Conservation (phyloP, 2,888 invertebrate species). For the Euzetes globulus region DNA sequence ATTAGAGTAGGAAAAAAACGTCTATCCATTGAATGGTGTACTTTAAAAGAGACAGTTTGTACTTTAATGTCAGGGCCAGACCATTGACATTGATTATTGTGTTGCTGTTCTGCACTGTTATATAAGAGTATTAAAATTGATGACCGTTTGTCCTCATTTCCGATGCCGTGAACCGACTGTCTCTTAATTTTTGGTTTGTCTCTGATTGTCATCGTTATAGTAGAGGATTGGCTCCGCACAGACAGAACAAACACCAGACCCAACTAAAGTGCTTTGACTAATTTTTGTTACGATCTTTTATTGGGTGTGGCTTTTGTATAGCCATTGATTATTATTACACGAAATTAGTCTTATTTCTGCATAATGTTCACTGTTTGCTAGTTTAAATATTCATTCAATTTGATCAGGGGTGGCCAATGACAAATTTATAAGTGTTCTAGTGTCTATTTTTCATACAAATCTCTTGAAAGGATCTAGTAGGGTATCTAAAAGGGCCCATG, state of each 20-base stretch:
- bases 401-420: too few relatives aligned
- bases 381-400: neutral
- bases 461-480: too few relatives aligned
- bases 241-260: neutral
- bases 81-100: constrained; percentile 26
- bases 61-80: constrained; percentile 10
- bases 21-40: neutral
- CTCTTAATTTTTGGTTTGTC: neutral
- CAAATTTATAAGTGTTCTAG: too few relatives aligned
- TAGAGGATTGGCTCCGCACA: neutral
- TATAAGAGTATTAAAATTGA: constrained; percentile 19
- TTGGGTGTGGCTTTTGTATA: constrained; percentile 14
- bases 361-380: neutral
- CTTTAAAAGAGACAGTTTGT: neutral
- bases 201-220: neutral
- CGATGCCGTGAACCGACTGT: constrained; percentile 2
- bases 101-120: neutral
- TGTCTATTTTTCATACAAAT: too few relatives aligned
- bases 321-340: constrained; percentile 1
- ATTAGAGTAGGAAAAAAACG: neutral
- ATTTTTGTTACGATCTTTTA: neutral
- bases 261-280: neutral
- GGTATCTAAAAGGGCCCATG: too few relatives aligned
- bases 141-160: constrained; percentile 23
- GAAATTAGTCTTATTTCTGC: neutral